Conservation (phyloP, 2,113 vertebrate genomes). For the Pseudois nayaur region DNA sequence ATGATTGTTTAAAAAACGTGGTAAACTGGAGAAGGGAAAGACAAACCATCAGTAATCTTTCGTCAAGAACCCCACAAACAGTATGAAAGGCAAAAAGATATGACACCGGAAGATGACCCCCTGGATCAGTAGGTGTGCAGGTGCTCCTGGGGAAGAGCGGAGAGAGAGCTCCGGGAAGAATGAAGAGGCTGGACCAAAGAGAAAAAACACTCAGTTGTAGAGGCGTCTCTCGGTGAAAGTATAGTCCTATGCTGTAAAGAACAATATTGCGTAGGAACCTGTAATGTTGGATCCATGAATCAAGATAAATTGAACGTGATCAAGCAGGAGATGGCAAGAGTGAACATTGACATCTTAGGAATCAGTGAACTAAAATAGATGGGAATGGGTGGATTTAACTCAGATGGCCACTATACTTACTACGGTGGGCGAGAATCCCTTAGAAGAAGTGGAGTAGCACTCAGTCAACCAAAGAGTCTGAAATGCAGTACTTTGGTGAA, state of each 20-base stretch:
- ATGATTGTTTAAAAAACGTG: not conserved
- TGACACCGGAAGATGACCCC: not conserved
- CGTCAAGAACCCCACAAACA: not conserved
- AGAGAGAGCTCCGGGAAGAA: not conserved
- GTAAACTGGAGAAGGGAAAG: not conserved
- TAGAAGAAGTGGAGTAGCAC: not conserved
- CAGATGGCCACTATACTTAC: not conserved
- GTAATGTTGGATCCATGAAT: not conserved
- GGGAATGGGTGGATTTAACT: not conserved
- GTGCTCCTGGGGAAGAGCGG: not conserved
- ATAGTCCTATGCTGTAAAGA: not conserved
- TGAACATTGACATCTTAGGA: not conserved
- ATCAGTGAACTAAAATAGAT: not conserved
- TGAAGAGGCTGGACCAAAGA: not conserved
- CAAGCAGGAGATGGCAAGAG: not conserved
- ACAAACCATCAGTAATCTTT: not conserved
- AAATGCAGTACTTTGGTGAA: not conserved
- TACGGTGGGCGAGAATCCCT: not conserved
- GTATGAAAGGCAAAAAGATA: not conserved
- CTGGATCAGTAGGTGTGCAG: not conserved
- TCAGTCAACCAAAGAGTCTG: not conserved
- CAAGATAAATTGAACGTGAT: not conserved
- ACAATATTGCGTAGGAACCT: not conserved
- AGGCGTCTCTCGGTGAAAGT: not conserved
- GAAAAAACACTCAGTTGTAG: not conserved